Base-by-base conservation (phyloP, 2,888 invertebrate species). In the Stegophylla sp. region DNA sequence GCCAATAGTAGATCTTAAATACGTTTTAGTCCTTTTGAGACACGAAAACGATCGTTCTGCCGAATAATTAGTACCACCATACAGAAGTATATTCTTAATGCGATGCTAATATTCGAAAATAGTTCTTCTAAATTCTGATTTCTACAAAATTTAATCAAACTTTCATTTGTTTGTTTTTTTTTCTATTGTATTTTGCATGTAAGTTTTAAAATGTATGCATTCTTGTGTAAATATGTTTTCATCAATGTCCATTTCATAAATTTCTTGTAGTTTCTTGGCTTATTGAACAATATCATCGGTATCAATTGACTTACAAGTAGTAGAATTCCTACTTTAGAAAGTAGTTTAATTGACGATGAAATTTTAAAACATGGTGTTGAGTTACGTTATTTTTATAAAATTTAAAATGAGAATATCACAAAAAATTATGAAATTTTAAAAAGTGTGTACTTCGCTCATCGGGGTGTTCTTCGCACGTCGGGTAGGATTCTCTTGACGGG, bases 41-140 rank as follows among this genome's bases (percentile, higher is more conserved):
- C 48, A 67, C 67, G 26, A 67, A 67, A 67, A 67, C 48, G 26
- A 67, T 45, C 67, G 23, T 34, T 67, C 67, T 34, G 67, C 45
- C 3, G 48, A 48, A 45, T 7, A 67, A 45, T 48, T 34, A 48
- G 26, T 67, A 67, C 17, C 67, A 15, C 67, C 20, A 9, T 67
- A 67, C 67, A 67, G 26, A 23, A 48, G 3, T 67, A 48, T 48
- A 67, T 67, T 67, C n/a, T 48, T 4, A 48, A 83, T 81, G 45
- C 26, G 23, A n/a, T 45, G 51, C 69, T 26, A 1, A 67, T 15
- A 67, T 67, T 67, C 48, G 45, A 17, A 48, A 67, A 67, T 67
- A 48, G 48, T 67, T 67, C 26, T 41, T 64, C 64, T 64, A 64
- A 64, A 64, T 64, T 64, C 3, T 64, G 64, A 20, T 64, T 64